phyloP scores from a whole-genome alignment of 1,140 invertebrate species.

The Pseudomyrmex gracilis region DNA sequence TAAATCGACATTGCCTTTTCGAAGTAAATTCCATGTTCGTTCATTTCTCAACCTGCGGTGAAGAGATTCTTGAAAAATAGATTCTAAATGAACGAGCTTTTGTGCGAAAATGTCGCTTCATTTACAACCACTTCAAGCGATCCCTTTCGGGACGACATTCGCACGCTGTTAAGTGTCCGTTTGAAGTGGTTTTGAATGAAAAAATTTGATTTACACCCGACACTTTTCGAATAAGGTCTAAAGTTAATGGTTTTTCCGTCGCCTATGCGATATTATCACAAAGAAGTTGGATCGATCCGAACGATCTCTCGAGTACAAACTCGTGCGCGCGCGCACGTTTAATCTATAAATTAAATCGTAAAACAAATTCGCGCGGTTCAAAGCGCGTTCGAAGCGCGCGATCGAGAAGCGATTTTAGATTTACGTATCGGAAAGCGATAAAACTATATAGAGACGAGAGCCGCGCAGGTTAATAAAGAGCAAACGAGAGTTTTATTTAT shows the following conservation, averaged over 20 bases:
- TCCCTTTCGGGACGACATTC: too few relatives aligned
- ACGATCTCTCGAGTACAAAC: constrained; percentile 18
- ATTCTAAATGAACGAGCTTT: too few relatives aligned
- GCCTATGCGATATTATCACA: background rate
- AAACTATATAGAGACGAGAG: background rate
- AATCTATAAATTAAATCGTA: constrained; percentile 21
- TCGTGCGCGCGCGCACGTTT: background rate
- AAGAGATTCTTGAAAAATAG: too few relatives aligned
- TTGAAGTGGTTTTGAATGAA: background rate
- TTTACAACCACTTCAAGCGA: too few relatives aligned
- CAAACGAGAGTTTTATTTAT: too few relatives aligned
- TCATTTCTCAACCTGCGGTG: background rate
- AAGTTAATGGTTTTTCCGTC: background rate
- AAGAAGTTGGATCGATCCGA: background rate
- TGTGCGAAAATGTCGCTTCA: too few relatives aligned
- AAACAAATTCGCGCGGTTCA: background rate
- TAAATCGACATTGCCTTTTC: constrained; percentile 14
- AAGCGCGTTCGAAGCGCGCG: background rate
- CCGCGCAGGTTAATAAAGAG: background rate
- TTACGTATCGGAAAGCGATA: constrained; percentile 1
- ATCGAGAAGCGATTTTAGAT: background rate
- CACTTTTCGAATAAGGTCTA: background rate
- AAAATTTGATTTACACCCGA: background rate
- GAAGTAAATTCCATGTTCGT: background rate
- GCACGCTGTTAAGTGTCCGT: too few relatives aligned